Percentiles rank a stretch among this genome's conserved stretches.
phyloP scores from a whole-genome alignment of 2,113 vertebrate genomes.

The Megalops atlanticus region DNA sequence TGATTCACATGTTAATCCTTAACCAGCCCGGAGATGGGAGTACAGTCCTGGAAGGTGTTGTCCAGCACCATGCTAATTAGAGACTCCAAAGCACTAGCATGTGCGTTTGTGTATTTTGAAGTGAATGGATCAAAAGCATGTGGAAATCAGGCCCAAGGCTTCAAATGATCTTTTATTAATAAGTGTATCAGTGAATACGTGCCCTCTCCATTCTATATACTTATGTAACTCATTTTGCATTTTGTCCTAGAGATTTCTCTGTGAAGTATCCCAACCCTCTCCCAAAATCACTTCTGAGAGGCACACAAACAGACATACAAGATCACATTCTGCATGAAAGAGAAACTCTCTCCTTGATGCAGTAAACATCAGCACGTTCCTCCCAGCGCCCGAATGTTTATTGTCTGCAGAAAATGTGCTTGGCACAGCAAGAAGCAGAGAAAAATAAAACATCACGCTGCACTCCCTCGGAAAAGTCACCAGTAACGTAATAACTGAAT shows the following conservation, averaged over 20 bases:
- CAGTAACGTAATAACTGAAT: background rate
- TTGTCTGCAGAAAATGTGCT: conserved; percentile 36
- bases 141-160: conserved; percentile 37
- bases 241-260: conserved; percentile 59
- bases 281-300: conserved; percentile 19
- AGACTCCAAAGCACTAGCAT: too few relatives aligned
- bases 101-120: too few relatives aligned
- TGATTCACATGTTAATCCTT: too few relatives aligned
- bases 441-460: background rate
- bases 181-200: conserved; percentile 68
- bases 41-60: too few relatives aligned
- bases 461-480: background rate
- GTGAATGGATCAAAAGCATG: background rate
- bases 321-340: conserved; percentile 31
- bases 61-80: too few relatives aligned
- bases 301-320: conserved; percentile 32
- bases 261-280: conserved; percentile 8
- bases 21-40: too few relatives aligned
- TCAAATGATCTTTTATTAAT: conserved; percentile 70
- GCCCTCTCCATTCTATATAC: conserved; percentile 59
- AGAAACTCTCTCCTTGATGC: conserved; percentile 31
- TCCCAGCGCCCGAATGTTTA: conserved; percentile 45
- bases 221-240: conserved; percentile 47
- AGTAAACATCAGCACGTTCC: conserved; percentile 46
- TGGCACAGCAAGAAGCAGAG: conserved; percentile 5